Conservation (phyloP, 2,113 vertebrate species). For the Girardinichthys multiradiatus region DNA sequence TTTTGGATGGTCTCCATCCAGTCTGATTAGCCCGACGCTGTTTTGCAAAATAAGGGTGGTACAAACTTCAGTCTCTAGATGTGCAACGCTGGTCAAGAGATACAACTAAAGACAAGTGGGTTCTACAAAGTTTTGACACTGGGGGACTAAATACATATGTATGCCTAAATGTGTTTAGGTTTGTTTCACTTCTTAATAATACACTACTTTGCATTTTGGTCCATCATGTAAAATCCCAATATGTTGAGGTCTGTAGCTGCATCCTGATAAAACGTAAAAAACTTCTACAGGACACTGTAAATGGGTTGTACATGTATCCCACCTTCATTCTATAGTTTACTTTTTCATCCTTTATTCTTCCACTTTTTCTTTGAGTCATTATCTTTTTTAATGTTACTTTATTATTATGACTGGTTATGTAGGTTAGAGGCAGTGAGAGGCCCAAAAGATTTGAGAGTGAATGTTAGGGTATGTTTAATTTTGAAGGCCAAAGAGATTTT, state of each 20-base stretch:
- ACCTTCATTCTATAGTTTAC: conserved; percentile 34
- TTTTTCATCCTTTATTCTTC: conserved; percentile 43
- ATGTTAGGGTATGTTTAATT: conserved; percentile 35
- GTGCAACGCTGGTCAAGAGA: too few relatives aligned
- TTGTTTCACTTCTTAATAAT: neutral
- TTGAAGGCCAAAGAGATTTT: conserved; percentile 44
- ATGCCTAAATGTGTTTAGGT: too few relatives aligned
- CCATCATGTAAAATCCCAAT: neutral
- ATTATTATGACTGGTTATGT: conserved; percentile 29
- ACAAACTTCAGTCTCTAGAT: too few relatives aligned
- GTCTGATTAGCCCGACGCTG: too few relatives aligned
- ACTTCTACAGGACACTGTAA: conserved; percentile 1
- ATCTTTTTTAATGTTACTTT: conserved; percentile 11
- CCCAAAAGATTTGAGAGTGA: conserved; percentile 28
- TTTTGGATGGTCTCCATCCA: too few relatives aligned
- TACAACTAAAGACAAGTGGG: too few relatives aligned
- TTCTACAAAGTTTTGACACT: too few relatives aligned
- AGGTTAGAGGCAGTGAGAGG: conserved; percentile 27
- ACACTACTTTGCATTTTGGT: too few relatives aligned
- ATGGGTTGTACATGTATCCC: conserved; percentile 49
- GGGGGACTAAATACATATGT: too few relatives aligned
- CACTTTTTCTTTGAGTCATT: conserved; percentile 31
- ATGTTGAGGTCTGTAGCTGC: neutral
- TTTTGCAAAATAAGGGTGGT: too few relatives aligned
- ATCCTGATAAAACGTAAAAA: neutral